A percentile compares a stretch with the other conserved stretches of the same genome.
phyloP scores from a whole-genome alignment of 2,888 invertebrate species.

The Standfussiana lucernea region DNA sequence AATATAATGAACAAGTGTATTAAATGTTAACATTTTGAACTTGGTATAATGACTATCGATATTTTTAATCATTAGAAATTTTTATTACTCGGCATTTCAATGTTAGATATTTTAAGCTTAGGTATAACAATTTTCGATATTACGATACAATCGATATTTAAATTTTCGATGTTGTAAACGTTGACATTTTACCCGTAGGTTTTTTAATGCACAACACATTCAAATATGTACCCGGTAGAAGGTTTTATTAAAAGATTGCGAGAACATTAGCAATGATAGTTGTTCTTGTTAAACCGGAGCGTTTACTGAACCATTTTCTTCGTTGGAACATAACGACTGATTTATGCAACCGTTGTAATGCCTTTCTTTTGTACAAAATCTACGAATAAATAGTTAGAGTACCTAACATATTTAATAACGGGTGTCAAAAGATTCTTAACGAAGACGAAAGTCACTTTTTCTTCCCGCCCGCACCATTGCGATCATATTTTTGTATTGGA shows the following conservation, averaged over 20 bases:
- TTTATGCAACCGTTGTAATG: slow-evolving; percentile 33
- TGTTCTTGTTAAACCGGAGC: slow-evolving; percentile 31
- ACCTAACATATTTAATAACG: not conserved
- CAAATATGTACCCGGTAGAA: no score
- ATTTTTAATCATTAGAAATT: no score
- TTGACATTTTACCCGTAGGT: no score
- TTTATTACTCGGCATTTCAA: no score
- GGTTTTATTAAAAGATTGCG: slow-evolving; percentile 1
- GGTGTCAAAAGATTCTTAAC: not conserved
- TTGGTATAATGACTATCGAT: no score
- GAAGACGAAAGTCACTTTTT: not conserved
- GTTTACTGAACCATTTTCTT: slow-evolving; percentile 47
- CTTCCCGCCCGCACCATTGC: not conserved
- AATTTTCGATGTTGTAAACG: no score
- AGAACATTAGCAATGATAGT: slow-evolving; percentile 24
- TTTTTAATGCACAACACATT: no score
- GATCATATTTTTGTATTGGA: not conserved
- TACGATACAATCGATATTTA: no score
- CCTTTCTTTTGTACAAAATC: not conserved
- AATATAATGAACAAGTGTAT: no score
- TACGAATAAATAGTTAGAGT: not conserved
- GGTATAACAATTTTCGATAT: no score
- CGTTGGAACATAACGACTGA: slow-evolving; percentile 17
- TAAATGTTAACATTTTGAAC: no score
- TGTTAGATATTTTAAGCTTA: no score